Evolutionary conservation across 1,140 invertebrate genomes (phyloP), one percentile per base, ranked within the genome.

Genomic region (Saccostrea cuccullata): DNA sequence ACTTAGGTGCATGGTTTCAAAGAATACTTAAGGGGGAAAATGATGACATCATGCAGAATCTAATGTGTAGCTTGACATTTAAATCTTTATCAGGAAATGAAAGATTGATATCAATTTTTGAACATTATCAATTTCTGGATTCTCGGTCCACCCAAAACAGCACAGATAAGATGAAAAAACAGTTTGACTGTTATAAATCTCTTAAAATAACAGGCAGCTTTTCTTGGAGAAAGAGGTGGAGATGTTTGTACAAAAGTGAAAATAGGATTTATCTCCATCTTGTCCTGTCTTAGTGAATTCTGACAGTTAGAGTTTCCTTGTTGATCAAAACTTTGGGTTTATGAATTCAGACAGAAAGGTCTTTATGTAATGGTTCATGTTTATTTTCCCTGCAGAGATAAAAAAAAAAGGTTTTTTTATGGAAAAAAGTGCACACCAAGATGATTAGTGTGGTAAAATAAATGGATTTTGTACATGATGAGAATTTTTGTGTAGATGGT

Each of bases 151-250:
- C 70, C 70, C 70, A 77, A 77, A 77, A 77, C 70, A 77, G 26
- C 26, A 30, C 13, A 77, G 70, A 77, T 77, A 77, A 77, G 70
- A 77, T 77, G 70, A 77, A 77, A 77, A 77, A 77, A 77, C 70
- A 77, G 70, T 77, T 77, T 77, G 70, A 77, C 70, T 77, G 70
- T 77, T 77, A 77, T 77, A 30, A 77, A 77, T 77, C 70, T 77
- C 26, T 77, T 77, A 77, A 77, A 77, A 77, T 77, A 77, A 77
- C 70, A 77, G 70, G 70, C 26, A 77, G 70, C 26, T 77, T 77
- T 77, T 73, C 30, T 77, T 36, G 26, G 70, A 77, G 70, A 36
- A 36, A 36, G 70, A 77, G 70, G 30, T 26, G 70, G 70, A 77
- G 70, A 36, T 77, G 70, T 77, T 30, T 77, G 23, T 30, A 17